Percentiles rank a stretch among this genome's conserved stretches.
These are phyloP conservation scores for Tychaedon coryphoeus DNA, from an alignment of 2,113 vertebrate genomes.

Conservation along the genomic window DNA sequence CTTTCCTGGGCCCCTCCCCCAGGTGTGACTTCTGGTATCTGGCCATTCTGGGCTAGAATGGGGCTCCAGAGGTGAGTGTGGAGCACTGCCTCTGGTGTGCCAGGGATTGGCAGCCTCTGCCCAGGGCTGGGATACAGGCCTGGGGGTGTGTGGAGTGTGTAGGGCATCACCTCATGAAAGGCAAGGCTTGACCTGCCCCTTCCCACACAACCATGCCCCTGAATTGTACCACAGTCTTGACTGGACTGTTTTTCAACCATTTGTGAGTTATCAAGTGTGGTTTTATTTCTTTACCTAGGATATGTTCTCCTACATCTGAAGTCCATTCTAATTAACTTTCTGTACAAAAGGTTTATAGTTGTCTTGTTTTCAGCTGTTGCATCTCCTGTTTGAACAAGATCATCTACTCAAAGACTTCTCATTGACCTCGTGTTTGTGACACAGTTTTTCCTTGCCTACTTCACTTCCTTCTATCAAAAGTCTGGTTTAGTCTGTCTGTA, in stretches of 20 bases:
- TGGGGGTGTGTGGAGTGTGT: neutral
- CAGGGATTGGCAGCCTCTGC: neutral
- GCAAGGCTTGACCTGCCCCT: rapidly evolving
- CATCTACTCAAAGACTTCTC: neutral
- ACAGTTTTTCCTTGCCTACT: neutral
- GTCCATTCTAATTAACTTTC: neutral
- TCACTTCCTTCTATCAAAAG: neutral
- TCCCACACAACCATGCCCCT: rapidly evolving
- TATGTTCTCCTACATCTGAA: neutral
- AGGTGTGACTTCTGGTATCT: neutral
- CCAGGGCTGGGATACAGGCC: neutral
- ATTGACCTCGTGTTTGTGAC: neutral
- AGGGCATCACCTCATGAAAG: rapidly evolving
- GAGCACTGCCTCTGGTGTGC: neutral
- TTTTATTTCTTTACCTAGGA: neutral
- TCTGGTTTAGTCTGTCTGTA: neutral
- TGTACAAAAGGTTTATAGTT: neutral
- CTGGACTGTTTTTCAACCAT: neutral
- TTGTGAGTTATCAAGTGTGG: neutral
- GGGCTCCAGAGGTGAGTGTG: neutral
- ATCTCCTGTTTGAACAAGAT: neutral
- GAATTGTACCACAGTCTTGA: neutral
- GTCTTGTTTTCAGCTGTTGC: neutral
- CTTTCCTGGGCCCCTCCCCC: neutral
- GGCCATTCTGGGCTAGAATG: neutral